These are phyloP conservation scores for Microctenopoma lineatum DNA, from an alignment of 2,797 vertebrate genomes.

Conservation along the genomic window DNA sequence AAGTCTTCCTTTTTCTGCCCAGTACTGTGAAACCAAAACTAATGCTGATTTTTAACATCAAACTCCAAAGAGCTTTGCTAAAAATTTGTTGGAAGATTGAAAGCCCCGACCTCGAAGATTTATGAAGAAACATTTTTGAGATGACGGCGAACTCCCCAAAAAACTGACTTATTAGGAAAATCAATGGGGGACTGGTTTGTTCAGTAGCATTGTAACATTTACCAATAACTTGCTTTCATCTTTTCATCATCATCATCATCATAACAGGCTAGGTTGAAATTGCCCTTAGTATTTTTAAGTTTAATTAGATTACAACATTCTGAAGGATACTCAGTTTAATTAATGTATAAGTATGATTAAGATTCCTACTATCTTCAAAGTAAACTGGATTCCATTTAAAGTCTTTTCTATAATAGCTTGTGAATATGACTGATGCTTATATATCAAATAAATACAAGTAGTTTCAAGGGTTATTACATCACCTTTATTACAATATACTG, in stretches of 20 bases:
- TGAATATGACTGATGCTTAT: constrained; percentile 12
- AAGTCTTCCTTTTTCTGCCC: background rate
- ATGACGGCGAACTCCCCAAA: background rate
- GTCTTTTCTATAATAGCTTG: background rate
- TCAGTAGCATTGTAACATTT: background rate
- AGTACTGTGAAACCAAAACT: background rate
- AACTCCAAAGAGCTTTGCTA: constrained; percentile 15
- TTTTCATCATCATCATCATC: constrained; percentile 12
- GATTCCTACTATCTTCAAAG: constrained; percentile 17
- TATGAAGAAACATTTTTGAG: background rate
- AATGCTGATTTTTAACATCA: constrained; percentile 3
- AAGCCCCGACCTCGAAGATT: constrained; percentile 18
- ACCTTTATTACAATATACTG: background rate
- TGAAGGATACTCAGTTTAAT: background rate
- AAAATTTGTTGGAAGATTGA: background rate
- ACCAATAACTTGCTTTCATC: constrained; percentile 2
- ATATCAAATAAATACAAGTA: constrained; percentile 1
- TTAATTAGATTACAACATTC: background rate
- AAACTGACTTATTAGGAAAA: background rate
- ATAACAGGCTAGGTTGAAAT: constrained; percentile 16
- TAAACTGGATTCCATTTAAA: constrained; percentile 6
- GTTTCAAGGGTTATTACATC: background rate
- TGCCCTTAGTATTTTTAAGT: constrained; percentile 17
- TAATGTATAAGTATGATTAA: background rate
- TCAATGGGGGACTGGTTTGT: background rate